Base-by-base conservation (phyloP, 2,113 vertebrate genomes). In the Alethe castanea region DNA sequence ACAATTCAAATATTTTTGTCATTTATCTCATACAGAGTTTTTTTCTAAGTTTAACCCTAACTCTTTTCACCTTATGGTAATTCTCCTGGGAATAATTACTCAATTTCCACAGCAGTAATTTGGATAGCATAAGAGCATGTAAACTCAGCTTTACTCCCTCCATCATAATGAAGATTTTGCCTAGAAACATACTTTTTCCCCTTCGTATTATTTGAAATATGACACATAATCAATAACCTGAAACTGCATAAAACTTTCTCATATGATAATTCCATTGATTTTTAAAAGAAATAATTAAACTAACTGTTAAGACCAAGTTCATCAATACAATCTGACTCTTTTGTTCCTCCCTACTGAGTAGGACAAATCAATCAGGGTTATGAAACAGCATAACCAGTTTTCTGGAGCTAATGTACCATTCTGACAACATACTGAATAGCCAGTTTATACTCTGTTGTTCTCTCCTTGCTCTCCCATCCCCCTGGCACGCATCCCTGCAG, bases 241-340 rank as follows among this genome's bases (percentile, higher is more conserved):
- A 56, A 96, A 93, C 71, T 92, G 40, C 76, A 78, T 44, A 90
- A 93, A 95, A 96, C 54, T 59, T 78, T 70, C 66, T 88, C 48
- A 38, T 90, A 73, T 73, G 79, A 77, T 82, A 95, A 94, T 83
- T 86, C 67, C 78, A 94, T 94, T 66, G 90, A 94, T 95, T 95
- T 95, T 90, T 24, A 73, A 73, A 88, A 62, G 14, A 90, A 93
- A 81, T 92, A 92, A 95, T 94, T 90, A 85, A 96, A 90, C 57
- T 61, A 86, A 77, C 91, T 67, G 71, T 81, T 91, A 88, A 80
- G 67, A 78, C 28, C 40, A 65, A 78, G 77, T 88, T 95, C 64
- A 88, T 92, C 85, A 74, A 92, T 92, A 81, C 19, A 61, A 23
- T 71, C 60, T 53, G 47, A 65, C 56, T 90, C 47, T 79, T 92